Conservation (phyloP, 2,113 vertebrate species). For the Lates calcarifer region DNA sequence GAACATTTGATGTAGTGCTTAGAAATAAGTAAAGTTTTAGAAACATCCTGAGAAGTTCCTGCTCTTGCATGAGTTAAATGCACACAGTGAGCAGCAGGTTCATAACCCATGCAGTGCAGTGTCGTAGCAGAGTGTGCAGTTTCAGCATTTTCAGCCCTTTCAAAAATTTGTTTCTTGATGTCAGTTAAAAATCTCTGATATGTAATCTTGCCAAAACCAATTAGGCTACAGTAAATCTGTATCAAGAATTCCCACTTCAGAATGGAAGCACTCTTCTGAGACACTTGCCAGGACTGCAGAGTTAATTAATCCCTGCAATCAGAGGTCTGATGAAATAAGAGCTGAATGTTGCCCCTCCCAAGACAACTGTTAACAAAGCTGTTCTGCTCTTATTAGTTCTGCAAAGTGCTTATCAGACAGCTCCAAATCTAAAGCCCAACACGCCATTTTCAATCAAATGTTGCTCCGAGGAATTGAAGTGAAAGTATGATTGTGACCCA, state of each 20-base stretch:
- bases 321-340: conserved; percentile 70
- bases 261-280: conserved; percentile 69
- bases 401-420: conserved; percentile 69
- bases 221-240: conserved; percentile 78
- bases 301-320: conserved; percentile 80
- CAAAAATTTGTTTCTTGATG: conserved; percentile 76
- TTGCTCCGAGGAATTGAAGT: conserved; percentile 9
- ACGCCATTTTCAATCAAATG: conserved; percentile 30
- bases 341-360: conserved; percentile 67
- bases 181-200: conserved; percentile 78
- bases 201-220: conserved; percentile 84
- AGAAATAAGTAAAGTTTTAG: conserved; percentile 5
- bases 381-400: conserved; percentile 65
- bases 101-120: conserved; percentile 22
- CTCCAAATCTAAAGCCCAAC: conserved; percentile 44
- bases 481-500: conserved; percentile 30
- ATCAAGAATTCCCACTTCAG: conserved; percentile 71
- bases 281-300: conserved; percentile 52
- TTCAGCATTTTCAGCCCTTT: conserved; percentile 55
- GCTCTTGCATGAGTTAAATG: conserved; percentile 31
- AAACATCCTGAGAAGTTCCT: neutral
- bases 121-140: neutral
- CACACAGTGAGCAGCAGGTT: conserved; percentile 21
- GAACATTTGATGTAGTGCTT: neutral
- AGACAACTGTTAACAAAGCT: conserved; percentile 69